These are phyloP conservation scores for Acanthurus leucopareius DNA, from an alignment of 2,797 vertebrate species.

Conservation along the genomic window DNA sequence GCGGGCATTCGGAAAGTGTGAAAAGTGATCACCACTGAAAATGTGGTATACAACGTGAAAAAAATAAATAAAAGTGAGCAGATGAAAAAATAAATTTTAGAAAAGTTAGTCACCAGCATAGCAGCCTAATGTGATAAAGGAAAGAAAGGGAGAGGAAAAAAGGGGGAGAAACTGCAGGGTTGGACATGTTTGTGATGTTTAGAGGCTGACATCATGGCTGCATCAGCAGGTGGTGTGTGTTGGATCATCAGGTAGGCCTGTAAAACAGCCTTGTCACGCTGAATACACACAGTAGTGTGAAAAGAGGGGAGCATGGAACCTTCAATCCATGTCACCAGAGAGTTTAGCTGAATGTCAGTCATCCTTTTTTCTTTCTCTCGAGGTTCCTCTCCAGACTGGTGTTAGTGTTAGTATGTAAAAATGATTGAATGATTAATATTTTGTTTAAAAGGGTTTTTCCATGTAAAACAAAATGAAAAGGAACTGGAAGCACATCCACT, in stretches of 20 bases:
- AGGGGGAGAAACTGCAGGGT: conserved; percentile 59
- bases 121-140: conserved; percentile 16
- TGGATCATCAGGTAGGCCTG: conserved; percentile 69
- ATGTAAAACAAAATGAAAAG: too few species aligned
- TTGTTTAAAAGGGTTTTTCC: too few species aligned
- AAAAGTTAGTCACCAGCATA: conserved; percentile 13
- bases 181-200: conserved; percentile 79
- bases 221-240: conserved; percentile 70
- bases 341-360: background rate
- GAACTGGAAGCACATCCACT: too few species aligned
- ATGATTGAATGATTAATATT: too few species aligned
- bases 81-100: conserved; percentile 1
- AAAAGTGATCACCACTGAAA: conserved; percentile 49
- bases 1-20: conserved; percentile 56
- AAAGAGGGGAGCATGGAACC: background rate
- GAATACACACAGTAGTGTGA: conserved; percentile 15
- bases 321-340: background rate
- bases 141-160: conserved; percentile 31
- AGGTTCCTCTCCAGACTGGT: background rate
- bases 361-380: conserved; percentile 4
- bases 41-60: conserved; percentile 15
- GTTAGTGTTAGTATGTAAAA: too few species aligned
- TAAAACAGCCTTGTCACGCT: conserved; percentile 56
- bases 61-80: conserved; percentile 9
- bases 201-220: conserved; percentile 74